Evolutionary conservation across 2,113 vertebrate genomes (phyloP), one percentile per base, ranked within the genome.

Genomic region (Planiliza haematocheilus): DNA sequence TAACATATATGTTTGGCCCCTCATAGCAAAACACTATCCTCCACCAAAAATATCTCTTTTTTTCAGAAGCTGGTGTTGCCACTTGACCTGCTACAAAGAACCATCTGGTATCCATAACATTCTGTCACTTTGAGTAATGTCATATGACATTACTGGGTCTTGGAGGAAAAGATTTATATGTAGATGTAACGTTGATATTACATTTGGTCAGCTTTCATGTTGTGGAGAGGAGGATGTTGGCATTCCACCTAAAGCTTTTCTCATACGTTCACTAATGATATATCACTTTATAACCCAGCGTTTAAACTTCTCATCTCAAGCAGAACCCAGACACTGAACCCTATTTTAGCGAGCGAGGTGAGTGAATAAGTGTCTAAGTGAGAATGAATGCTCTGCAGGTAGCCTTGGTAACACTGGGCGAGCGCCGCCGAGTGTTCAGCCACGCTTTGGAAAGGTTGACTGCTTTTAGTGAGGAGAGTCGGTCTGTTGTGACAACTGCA

Each of bases 401-500:
- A 18, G 7, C n/a, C 36, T 7, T 8, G 36, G 6, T 34, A 16
- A 7, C 10, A 2, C 41, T 37, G 41, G 41, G 37, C 41, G 43
- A 48, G 24, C 37, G 50, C 3, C 6, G 41, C 56, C 5, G 7
- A 30, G n/a, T 24, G 7, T 52, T 75, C 14, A 52, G 41, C 16
- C 48, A 24, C 52, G 60, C 20, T 50, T 49, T 39, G 17, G 13
- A 30, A 18, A 71, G 21, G 12, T 37, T 24, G 8, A 21, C 7
- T 45, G 8, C n/a, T 10, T 55, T 72, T 48, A 20, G 36, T 11
- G 13, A 49, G 61, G 48, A 52, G 48, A 59, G 34, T 41, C 34
- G 1, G 42, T 46, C 48, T 41, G 52, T 37, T 37, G 46, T n/a
- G 8, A 53, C 36, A n/a, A 30, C 68, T 18, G 56, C 48, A 17